Conservation (phyloP, 2,113 vertebrate species). For the Oceanodroma tethys region DNA sequence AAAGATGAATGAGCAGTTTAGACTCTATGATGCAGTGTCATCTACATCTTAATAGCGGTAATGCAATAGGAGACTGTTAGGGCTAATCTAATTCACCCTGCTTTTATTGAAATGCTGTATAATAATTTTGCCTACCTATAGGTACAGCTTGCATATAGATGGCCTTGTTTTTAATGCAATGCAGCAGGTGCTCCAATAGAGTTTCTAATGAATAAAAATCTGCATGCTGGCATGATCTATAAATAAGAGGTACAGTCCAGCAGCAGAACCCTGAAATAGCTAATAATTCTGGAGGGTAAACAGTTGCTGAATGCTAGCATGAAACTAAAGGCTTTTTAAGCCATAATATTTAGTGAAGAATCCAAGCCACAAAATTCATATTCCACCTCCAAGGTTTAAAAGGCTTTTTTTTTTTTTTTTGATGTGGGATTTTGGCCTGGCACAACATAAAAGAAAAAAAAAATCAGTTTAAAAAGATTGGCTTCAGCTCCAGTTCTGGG, state of each 20-base stretch:
- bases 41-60: background rate
- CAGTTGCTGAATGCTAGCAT: background rate
- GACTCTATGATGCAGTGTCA: background rate
- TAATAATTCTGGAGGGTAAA: slow-evolving; percentile 18
- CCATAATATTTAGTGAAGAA: background rate
- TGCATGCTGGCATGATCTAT: background rate
- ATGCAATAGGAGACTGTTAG: background rate
- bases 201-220: slow-evolving; percentile 26
- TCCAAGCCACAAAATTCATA: background rate
- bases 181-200: background rate
- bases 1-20: background rate
- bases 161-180: background rate
- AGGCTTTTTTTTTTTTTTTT: background rate
- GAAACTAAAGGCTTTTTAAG: background rate
- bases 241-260: slow-evolving; percentile 2
- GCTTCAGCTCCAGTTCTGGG: background rate
- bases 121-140: background rate
- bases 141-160: background rate
- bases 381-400: background rate
- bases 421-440: background rate
- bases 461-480: background rate
- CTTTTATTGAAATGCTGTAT: slow-evolving; percentile 10
- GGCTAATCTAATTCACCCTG: background rate
- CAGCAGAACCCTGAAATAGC: background rate
- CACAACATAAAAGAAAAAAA: background rate